Evolutionary conservation across 2,797 vertebrate species (phyloP).

Genomic region (Tauraco hartlaubi): DNA sequence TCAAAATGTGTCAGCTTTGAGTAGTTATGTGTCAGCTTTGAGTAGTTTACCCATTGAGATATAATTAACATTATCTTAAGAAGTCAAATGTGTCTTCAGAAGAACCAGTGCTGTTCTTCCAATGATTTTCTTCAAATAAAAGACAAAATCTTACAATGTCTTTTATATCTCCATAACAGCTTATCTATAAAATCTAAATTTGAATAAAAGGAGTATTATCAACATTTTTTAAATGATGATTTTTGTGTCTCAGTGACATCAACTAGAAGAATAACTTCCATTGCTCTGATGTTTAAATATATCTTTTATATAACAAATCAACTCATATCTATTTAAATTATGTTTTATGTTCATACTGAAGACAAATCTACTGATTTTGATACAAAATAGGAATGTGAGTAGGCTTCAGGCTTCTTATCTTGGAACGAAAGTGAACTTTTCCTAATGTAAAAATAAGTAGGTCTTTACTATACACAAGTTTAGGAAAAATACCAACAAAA

Average conservation of each 20-base stretch:
- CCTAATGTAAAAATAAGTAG: background rate
- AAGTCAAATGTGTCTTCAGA: background rate
- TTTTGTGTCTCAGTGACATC: background rate
- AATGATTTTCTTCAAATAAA: background rate
- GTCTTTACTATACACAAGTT: background rate
- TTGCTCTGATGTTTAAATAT: background rate
- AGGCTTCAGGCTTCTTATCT: background rate
- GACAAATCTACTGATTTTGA: background rate
- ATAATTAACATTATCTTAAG: background rate
- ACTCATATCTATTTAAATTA: background rate
- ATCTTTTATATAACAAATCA: background rate
- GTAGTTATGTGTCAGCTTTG: background rate
- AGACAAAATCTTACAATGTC: background rate
- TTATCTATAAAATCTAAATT: background rate
- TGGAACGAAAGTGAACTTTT: background rate
- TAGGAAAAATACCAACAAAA: slow-evolving; percentile 2
- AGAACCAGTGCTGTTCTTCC: background rate
- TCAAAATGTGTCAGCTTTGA: background rate
- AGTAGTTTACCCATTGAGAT: background rate
- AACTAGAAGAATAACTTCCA: background rate
- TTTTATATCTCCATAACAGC: background rate
- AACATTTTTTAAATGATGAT: background rate
- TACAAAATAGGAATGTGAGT: background rate
- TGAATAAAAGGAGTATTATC: background rate
- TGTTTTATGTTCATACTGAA: background rate